Percentiles rank a stretch among this genome's conserved stretches.
phyloP scores from a whole-genome alignment of 1,140 invertebrate genomes.

The Mactra quadrangularis region DNA sequence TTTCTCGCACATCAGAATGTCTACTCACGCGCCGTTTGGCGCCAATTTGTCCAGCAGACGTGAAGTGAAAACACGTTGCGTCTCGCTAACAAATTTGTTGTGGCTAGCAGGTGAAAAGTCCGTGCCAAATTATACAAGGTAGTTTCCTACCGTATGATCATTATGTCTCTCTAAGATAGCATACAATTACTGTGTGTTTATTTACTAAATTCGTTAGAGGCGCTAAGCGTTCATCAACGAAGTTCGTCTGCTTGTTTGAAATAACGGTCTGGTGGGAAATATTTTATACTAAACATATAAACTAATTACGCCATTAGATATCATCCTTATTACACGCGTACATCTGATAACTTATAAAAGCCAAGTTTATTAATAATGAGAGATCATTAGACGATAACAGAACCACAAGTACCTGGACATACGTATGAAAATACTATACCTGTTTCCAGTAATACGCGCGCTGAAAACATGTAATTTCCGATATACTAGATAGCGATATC shows the following conservation, averaged over 20 bases:
- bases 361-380: too few relatives aligned
- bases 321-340: constrained; percentile 12
- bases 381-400: too few relatives aligned
- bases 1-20: constrained; percentile 19
- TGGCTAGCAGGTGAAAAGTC: constrained; percentile 10
- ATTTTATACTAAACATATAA: constrained; percentile 5
- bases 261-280: background rate
- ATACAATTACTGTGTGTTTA: constrained; percentile 39
- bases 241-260: constrained; percentile 4
- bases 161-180: constrained; percentile 1
- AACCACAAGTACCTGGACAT: background rate
- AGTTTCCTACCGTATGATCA: constrained; percentile 7
- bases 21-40: constrained; percentile 40
- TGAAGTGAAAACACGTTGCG: constrained; percentile 40
- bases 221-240: constrained; percentile 10
- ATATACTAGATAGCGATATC: background rate
- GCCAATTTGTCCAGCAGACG: constrained; percentile 44
- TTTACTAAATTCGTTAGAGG: constrained; percentile 4
- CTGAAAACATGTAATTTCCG: constrained; percentile 1
- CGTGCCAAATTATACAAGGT: constrained; percentile 34
- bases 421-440: background rate
- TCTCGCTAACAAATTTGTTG: constrained; percentile 47
- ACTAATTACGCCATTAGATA: constrained; percentile 19
- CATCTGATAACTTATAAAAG: constrained; percentile 1
- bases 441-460: background rate